These are phyloP conservation scores for Sorex maritimensis DNA, from an alignment of 2,797 vertebrate genomes.

Conservation along the genomic window DNA sequence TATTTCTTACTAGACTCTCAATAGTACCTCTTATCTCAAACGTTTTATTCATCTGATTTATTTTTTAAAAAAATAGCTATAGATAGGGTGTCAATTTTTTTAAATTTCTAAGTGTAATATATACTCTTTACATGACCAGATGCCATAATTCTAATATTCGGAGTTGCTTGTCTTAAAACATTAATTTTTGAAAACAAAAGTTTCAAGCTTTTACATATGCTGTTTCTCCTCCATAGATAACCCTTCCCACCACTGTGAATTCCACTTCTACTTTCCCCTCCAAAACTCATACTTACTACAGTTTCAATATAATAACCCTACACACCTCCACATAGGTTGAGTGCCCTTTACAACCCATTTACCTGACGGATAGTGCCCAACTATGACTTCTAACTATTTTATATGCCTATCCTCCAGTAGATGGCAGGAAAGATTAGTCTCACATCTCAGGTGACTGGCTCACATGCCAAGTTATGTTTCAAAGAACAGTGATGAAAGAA, in stretches of 20 bases:
- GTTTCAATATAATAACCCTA: no score
- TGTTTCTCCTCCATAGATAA: constrained; percentile 35
- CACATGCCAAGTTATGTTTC: constrained; percentile 43
- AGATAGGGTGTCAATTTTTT: background rate
- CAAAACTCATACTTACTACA: background rate
- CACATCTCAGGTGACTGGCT: background rate
- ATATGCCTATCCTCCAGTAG: background rate
- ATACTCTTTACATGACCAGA: constrained; percentile 18
- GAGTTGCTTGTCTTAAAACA: constrained; percentile 37
- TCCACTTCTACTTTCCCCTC: background rate
- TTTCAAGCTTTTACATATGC: constrained; percentile 15
- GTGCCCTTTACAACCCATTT: no score
- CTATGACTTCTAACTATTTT: no score
- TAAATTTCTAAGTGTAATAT: constrained; percentile 25
- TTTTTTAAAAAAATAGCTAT: background rate
- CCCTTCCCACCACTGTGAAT: background rate
- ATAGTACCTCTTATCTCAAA: background rate
- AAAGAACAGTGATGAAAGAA: constrained; percentile 50
- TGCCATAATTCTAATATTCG: background rate
- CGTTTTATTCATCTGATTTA: constrained; percentile 35
- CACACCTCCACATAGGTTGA: no score
- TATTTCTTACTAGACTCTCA: background rate
- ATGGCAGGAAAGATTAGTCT: constrained; percentile 19
- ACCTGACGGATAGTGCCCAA: no score
- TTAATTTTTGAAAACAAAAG: constrained; percentile 12